Evolutionary conservation across 2,113 vertebrate species (phyloP).

Genomic region (Equus przewalskii): DNA sequence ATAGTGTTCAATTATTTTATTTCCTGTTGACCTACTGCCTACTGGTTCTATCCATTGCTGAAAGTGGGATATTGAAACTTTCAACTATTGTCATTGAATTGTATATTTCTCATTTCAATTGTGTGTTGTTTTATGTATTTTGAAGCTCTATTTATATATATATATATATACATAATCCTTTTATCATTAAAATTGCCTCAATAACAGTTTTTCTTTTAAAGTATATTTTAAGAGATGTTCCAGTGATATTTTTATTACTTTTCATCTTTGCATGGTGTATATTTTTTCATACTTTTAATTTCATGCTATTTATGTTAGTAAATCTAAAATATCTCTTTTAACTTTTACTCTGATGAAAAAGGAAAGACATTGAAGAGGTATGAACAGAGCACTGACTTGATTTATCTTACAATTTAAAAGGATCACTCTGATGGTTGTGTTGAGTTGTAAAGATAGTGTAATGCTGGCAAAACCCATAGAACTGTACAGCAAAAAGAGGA

Average conservation of each 20-base stretch:
- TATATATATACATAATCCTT: not conserved
- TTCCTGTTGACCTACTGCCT: not conserved
- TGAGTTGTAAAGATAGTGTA: not conserved
- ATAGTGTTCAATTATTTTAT: not conserved
- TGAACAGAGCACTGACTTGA: not conserved
- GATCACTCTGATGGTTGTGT: not conserved
- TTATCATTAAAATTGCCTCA: not conserved
- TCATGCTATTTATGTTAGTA: not conserved
- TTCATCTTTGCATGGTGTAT: not conserved
- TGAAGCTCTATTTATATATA: not conserved
- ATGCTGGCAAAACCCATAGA: not conserved
- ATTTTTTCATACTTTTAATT: not conserved
- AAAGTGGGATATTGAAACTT: not conserved
- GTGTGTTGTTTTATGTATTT: not conserved
- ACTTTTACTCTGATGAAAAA: constrained; percentile 7
- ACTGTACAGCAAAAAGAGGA: not conserved
- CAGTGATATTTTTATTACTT: not conserved
- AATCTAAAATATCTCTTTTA: not conserved
- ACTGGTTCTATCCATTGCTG: not conserved
- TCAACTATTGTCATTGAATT: too few species aligned
- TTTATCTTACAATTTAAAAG: not conserved
- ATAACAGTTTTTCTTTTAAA: not conserved
- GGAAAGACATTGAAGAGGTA: not conserved
- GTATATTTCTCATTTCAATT: not conserved
- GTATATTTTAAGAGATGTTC: not conserved